phyloP scores from a whole-genome alignment of 2,113 vertebrate species.

The Leucopternis melanops region DNA sequence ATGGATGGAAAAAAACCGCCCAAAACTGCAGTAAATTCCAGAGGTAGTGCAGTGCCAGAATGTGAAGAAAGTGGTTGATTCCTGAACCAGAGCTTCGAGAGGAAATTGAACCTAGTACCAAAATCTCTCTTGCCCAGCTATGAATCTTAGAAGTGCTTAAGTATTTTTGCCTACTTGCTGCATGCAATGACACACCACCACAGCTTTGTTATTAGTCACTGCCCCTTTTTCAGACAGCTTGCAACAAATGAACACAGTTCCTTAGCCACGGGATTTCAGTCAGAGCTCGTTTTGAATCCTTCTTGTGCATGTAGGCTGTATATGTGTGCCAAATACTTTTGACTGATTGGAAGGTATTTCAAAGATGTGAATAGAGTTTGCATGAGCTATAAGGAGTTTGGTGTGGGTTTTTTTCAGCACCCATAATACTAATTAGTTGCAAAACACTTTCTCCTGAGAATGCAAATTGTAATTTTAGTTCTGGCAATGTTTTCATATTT shows the following conservation, averaged over 20 bases:
- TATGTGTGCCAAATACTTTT: neutral
- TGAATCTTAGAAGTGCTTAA: neutral
- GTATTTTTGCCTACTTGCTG: neutral
- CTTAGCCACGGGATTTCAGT: neutral
- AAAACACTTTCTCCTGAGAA: neutral
- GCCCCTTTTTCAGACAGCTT: neutral
- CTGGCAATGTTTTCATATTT: neutral
- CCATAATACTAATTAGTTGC: neutral
- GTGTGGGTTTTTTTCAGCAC: neutral
- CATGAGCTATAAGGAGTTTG: neutral
- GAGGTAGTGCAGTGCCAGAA: neutral
- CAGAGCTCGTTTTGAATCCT: neutral
- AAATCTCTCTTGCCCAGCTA: neutral
- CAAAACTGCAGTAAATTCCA: neutral
- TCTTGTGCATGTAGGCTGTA: neutral
- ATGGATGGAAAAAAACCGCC: neutral
- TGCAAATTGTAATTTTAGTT: neutral
- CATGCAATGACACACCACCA: neutral
- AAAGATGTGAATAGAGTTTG: neutral
- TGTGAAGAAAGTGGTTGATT: neutral
- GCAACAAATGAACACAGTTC: neutral
- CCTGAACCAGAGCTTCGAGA: neutral
- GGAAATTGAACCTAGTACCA: neutral
- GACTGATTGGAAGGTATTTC: neutral
- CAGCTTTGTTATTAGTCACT: neutral